Base-by-base conservation (phyloP, 2,888 invertebrate genomes). In the Brachyopa scutellaris region DNA sequence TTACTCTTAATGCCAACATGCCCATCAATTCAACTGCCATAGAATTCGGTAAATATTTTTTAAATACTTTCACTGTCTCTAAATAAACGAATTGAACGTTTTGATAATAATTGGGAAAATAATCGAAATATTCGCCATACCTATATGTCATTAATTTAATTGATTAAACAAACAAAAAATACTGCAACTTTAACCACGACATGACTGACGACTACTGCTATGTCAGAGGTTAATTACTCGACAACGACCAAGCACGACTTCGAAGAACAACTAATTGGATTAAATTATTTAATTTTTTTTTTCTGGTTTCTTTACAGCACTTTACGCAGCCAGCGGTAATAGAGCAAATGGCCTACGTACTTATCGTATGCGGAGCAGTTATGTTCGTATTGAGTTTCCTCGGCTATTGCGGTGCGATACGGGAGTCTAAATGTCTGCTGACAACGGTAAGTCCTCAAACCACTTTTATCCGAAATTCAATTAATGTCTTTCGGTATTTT, bases 301-400 rank as follows among this genome's bases (percentile, higher is more conserved):
- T 69, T 67, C 84, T 86, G 85, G n/a, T n/a, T n/a, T 86, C 85
- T 82, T 91, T 92, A 51, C 87, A 93, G 91, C 91, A 92, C 88
- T 93, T 93, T 87, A 92, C 92, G 82, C 92, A 93, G 87, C 92
- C 93, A 5, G 92, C 92, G 76, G 93, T 94, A 76, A 93, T 94
- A 85, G 93, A 93, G 87, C 93, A 94, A 88, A 92, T 93, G 72
- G 93, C 94, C 19, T 95, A 94, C 88, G 92, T 94, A 84, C 89
- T 95, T 85, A 94, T 95, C 86, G 92, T 92, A 51, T 93, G 93
- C 73, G 95, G 95, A 83, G 93, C 93, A 23, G 92, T 94, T 85
- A 93, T 94, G 90, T 94, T 95, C 89, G 88, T 94, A 76, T 92
- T 95, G 86, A 94, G 94, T 87, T 94, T 95, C 89, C 90, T 95